A percentile compares a stretch with the other conserved stretches of the same genome.
These are phyloP conservation scores for Lasioglossum villosulum DNA, from an alignment of 2,888 invertebrate species.

Conservation along the genomic window DNA sequence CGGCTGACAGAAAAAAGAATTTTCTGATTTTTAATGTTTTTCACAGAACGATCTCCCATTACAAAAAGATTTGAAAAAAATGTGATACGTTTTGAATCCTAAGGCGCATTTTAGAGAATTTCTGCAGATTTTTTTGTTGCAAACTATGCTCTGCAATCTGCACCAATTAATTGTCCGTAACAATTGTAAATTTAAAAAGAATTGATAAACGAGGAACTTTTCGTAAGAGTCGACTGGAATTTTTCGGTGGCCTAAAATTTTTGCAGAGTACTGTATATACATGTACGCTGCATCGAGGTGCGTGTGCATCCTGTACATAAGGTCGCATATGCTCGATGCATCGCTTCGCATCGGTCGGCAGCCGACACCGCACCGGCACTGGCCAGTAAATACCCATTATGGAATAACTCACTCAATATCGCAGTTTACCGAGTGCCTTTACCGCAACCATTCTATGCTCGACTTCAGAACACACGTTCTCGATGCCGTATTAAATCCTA, in stretches of 20 bases:
- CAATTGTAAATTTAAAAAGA: no score
- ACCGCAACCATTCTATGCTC: constrained; percentile 31
- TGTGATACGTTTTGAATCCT: no score
- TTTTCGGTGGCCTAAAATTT: neutral
- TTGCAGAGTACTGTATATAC: neutral
- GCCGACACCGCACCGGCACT: constrained; percentile 2
- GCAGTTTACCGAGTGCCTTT: constrained; percentile 70
- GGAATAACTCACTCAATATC: constrained; percentile 76
- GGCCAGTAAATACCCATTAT: constrained; percentile 75
- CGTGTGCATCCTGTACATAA: constrained; percentile 40
- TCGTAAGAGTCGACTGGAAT: no score
- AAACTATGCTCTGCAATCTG: no score
- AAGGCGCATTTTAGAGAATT: no score
- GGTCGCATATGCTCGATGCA: constrained; percentile 15
- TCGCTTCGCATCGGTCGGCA: neutral
- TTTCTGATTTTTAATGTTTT: no score
- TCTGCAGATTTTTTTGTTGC: no score
- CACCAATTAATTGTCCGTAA: no score
- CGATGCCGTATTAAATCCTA: constrained; percentile 61
- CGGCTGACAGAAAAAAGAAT: no score
- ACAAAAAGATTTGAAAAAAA: no score
- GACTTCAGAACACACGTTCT: constrained; percentile 43
- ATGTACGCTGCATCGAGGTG: neutral
- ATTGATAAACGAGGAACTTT: no score
- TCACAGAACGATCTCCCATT: no score